Base-by-base conservation (phyloP, 2,888 invertebrate genomes). In the Geotrupes spiniger region DNA sequence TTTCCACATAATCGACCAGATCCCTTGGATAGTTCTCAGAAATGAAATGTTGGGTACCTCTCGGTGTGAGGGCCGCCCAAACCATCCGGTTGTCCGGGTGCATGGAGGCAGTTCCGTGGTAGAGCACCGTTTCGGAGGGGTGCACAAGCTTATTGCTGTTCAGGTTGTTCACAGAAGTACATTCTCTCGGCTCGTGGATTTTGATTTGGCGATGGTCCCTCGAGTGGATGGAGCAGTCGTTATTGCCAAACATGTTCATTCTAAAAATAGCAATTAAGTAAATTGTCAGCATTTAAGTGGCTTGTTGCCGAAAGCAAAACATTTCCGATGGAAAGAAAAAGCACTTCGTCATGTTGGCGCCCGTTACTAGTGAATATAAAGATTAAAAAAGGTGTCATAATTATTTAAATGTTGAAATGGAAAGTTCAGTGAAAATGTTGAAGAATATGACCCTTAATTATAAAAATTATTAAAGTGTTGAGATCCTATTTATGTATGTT, bases 1-100 rank as follows among this genome's bases (percentile, higher is more conserved):
- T 79, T 53, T 83, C 82, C 16, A 66, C 69, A 51, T 68, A 68
- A 52, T 69, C 67, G 37, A 71, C 66, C 31, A 70, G 54, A 61
- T 83, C 82, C 51, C 78, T 76, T 0, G 82, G 81, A 68, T 81
- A 82, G 16, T 78, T 80, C 66, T 82, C 82, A 0, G 84, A 81
- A 46, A 86, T 82, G 67, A 85, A 89, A 70, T 90, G 89, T 14
- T 87, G 78, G 0, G 89, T 89, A 42, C 78, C 78, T 12, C 88
- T 80, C 0, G 90, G 90, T 0, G 90, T 90, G 6, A 92, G 72
- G 0, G 91, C 89, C 1, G 92, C 91, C 92, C 92, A 92, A 36
- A 73, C 71, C 70, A 71, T 70, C 12, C 73, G 63, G 50, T 73
- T 73, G 48, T 72, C 73, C 25, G 39, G 26, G 36, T 66, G 70